Evolutionary conservation across 1,140 invertebrate genomes (phyloP), one percentile per base, ranked within the genome.

Genomic region (Drosophila subobscura): DNA sequence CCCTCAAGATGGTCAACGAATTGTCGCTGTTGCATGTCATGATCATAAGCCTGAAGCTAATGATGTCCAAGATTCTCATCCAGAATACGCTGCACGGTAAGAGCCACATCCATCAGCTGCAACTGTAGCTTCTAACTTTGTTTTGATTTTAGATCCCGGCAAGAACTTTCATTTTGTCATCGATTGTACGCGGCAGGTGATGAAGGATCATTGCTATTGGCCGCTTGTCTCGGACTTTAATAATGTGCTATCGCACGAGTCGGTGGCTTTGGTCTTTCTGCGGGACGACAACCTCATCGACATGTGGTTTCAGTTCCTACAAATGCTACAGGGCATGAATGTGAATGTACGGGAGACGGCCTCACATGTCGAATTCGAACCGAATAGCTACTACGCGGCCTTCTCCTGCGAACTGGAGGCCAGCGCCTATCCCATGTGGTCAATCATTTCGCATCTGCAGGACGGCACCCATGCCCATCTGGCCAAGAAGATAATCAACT

Each of bases 171-270:
- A 98, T 90, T 95, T 94, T 79, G 97, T 99, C n/a, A 98, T 99
- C 5, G 97, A 99, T 88, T 99, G 98, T 91, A 96, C 95, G 10
- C 93, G 96, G 70, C 93, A 95, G 72, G 96, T 98, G 4, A 98
- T 99, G 97, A 98, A 97, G 92, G 97, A 99, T 86, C 98, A 99
- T 92, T 98, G 97, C 92, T 99, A 99, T 92, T 99, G 98, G 98
- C 98, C 98, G 8, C 93, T 99, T 3, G 97, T 99, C 40, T 98
- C 97, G 1, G 98, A 99, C 93, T 94, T 99, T 40, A 99, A 99
- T 90, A 99, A 99, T 92, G 96, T 99, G n/a, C 93, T 99, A 1
- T 97, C 97, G 0, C 98, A 99, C 92, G 94, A 95, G 73, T 96
- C 95, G 8, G 97, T 99, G 14, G 97, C 98, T 1, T 91, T 97